Evolutionary conservation across 1,140 invertebrate genomes (phyloP).

Genomic region (Physella acuta): DNA sequence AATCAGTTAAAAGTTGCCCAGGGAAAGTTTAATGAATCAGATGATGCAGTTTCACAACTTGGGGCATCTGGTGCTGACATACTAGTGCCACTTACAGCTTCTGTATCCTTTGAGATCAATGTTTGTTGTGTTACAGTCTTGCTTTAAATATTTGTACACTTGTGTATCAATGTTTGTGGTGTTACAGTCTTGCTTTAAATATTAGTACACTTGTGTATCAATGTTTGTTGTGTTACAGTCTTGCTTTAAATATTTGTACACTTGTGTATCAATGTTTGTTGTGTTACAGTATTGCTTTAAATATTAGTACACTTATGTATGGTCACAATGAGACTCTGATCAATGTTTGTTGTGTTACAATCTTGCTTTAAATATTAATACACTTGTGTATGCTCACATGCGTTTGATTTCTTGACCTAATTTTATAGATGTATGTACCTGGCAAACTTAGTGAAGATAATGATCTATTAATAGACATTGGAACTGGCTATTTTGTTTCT

Average conservation of each 20-base stretch:
- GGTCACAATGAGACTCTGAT: background rate
- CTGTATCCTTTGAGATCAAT: slow-evolving; percentile 73
- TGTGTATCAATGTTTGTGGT: too few species aligned
- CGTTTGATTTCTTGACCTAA: slow-evolving; percentile 13
- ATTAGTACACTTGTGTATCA: too few species aligned
- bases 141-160: too few species aligned
- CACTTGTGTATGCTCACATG: background rate
- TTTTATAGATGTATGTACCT: slow-evolving; percentile 82
- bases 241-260: too few species aligned
- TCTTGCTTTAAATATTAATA: background rate
- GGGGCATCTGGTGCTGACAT: slow-evolving; percentile 76
- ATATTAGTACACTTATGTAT: background rate
- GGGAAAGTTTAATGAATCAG: slow-evolving; percentile 84
- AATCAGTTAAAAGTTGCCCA: slow-evolving; percentile 87
- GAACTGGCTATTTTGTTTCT: slow-evolving; percentile 92
- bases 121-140: too few species aligned
- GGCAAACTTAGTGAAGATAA: slow-evolving; percentile 79
- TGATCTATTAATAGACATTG: slow-evolving; percentile 88
- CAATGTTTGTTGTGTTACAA: too few species aligned
- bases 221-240: too few species aligned
- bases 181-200: too few species aligned
- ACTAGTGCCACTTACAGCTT: slow-evolving; percentile 86
- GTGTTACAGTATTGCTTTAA: background rate
- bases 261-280: too few species aligned
- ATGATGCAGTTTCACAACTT: slow-evolving; percentile 80